Conservation (phyloP, 2,888 invertebrate species). For the Brachycybe producta region DNA sequence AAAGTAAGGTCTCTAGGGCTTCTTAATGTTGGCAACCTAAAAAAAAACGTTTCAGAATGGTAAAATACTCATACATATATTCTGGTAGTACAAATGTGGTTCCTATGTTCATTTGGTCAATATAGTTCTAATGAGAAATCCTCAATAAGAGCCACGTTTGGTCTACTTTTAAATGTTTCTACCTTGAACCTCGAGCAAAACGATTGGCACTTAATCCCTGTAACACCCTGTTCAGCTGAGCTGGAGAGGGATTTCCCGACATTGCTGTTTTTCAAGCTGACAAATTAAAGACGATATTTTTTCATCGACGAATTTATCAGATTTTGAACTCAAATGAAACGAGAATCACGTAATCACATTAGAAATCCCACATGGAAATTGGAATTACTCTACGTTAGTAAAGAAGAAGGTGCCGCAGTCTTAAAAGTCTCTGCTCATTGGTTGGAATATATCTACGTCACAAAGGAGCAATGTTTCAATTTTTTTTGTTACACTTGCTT, state of each 20-base stretch:
- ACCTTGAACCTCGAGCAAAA: conserved; percentile 3
- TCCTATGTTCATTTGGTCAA: background rate
- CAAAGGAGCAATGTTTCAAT: too few species aligned
- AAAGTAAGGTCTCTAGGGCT: conserved; percentile 14
- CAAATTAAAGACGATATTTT: background rate
- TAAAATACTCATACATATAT: background rate
- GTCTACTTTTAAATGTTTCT: background rate
- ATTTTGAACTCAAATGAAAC: background rate
- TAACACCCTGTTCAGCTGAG: background rate
- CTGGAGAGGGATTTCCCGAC: background rate
- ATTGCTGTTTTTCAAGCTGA: background rate
- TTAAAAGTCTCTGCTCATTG: too few species aligned
- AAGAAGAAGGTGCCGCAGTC: too few species aligned
- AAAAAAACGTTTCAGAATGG: background rate
- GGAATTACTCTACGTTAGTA: too few species aligned
- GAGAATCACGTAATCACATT: background rate
- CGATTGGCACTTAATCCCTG: conserved; percentile 1
- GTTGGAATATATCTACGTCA: too few species aligned
- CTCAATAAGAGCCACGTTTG: background rate
- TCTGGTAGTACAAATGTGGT: background rate
- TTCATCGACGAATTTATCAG: background rate
- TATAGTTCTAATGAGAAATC: background rate
- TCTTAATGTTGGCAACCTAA: conserved; percentile 12
- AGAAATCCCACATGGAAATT: background rate
- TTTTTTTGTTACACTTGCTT: too few species aligned